Evolutionary conservation across 1,140 invertebrate species (phyloP).

Genomic region (Heterodera carotae): DNA sequence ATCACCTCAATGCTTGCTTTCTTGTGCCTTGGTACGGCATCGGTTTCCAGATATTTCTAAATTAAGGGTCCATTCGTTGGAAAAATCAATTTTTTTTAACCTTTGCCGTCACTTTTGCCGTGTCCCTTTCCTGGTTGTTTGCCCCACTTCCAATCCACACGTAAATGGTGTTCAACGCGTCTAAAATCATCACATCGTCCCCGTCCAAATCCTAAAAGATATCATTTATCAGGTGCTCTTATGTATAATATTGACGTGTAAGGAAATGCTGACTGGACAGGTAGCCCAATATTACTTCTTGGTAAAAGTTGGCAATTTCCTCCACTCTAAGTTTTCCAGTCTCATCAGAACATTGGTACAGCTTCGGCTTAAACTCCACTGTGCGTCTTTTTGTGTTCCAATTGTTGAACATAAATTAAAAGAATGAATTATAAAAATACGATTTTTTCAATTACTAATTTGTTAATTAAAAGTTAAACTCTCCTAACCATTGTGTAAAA

Average conservation of each 20-base stretch:
- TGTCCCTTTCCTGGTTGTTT: conserved; percentile 73
- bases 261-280: no score
- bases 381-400: conserved; percentile 55
- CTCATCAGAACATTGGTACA: conserved; percentile 73
- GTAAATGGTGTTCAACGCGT: conserved; percentile 77
- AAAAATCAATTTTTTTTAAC: conserved; percentile 19
- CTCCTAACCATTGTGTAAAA: conserved; percentile 53
- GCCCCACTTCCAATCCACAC: conserved; percentile 78
- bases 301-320: conserved; percentile 72
- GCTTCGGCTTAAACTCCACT: conserved; percentile 66
- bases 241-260: no score
- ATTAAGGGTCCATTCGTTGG: not conserved
- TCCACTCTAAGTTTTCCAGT: conserved; percentile 69
- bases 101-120: conserved; percentile 71
- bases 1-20: conserved; percentile 56
- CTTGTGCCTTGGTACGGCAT: conserved; percentile 56
- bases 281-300: no score
- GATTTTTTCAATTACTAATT: no score
- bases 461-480: no score
- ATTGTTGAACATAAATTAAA: conserved; percentile 43
- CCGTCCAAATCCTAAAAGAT: conserved; percentile 74
- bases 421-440: no score
- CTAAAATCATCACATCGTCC: conserved; percentile 85
- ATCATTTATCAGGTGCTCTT: not conserved
- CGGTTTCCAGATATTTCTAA: conserved; percentile 56